These are phyloP conservation scores for Zeuzera pyrina DNA, from an alignment of 2,888 invertebrate species.

Conservation along the genomic window DNA sequence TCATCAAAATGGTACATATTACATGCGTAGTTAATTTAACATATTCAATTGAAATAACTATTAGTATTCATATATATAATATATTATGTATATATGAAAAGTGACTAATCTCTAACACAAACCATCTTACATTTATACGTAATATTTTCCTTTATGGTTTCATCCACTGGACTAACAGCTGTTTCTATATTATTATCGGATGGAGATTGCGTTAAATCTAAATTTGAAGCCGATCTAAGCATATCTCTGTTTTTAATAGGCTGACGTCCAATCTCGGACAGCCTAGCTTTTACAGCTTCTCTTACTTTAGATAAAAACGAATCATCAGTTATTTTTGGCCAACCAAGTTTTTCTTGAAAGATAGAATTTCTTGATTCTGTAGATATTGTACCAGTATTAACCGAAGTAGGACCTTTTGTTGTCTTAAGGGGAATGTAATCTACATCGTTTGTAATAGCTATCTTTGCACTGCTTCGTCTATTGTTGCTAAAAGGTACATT, in stretches of 20 bases:
- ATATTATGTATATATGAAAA: no score
- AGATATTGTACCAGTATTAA: no score
- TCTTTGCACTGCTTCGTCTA: no score
- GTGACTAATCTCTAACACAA: constrained; percentile 35
- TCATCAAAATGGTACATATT: no score
- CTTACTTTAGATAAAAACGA: constrained; percentile 30
- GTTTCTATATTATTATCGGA: constrained; percentile 15
- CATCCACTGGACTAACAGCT: constrained; percentile 3
- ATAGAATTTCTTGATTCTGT: not conserved
- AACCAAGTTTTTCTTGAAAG: constrained; percentile 2
- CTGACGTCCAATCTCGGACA: not conserved
- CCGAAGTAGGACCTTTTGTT: no score
- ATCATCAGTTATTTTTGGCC: constrained; percentile 25
- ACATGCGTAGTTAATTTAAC: no score
- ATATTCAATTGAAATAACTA: no score
- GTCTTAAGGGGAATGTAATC: no score
- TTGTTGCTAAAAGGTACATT: no score
- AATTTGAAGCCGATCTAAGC: not conserved
- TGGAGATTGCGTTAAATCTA: not conserved
- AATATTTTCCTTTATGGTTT: constrained; percentile 41
- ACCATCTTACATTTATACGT: constrained; percentile 52
- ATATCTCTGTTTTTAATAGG: no score
- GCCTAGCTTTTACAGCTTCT: constrained; percentile 26
- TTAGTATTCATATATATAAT: no score
- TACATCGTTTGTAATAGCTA: no score